Evolutionary conservation across 2,888 invertebrate species (phyloP), one percentile per base, ranked within the genome.

Genomic region (Drosophila gaucha): DNA sequence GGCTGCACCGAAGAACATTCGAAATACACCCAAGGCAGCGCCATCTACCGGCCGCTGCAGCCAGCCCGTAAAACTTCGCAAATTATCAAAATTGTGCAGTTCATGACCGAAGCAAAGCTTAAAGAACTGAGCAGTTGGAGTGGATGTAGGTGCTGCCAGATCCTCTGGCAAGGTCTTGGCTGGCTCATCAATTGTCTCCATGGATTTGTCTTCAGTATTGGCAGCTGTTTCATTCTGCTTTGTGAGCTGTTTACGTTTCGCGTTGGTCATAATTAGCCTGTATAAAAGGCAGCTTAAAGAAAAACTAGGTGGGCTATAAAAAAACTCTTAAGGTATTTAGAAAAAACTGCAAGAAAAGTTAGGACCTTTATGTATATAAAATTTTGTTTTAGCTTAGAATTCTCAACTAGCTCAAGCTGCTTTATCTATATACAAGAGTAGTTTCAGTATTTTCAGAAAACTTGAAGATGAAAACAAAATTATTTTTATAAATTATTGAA

Each of bases 11-110:
- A 96, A 97, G 2, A 96, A 91, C 71, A 96, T 95, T 63, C 98
- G 94, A 9, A 95, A 94, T 0, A 96, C 91, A 9, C 96, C 97
- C 56, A 98, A 93, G 74, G 96, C 95, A 0, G 96, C 94, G 0
- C 96, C 94, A 92, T 97, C 96, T 33, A 93, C 94, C 0, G 95
- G 95, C 44, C 92, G 90, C 85, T 95, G 93, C 90, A 96, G 91
- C 77, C 94, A 93, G 38, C 89, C 78, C 0, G 93, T 92, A 22
- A 95, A 90, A 20, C 43, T 73, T 9, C 55, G 41, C 6, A 80
- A 62, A 16, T 54, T 74, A 4, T 36, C 49, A 38, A 90, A 90
- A 55, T 74, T 69, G 3, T 73, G 30, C 16, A 67, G n/a, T 2
- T 89, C 83, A 56, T 89, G 67, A 10, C 89, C 88, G 2, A 79